Percentiles rank a stretch among this genome's conserved stretches.
Conservation (phyloP, 1,140 invertebrate species). For the Brachionus asplanchnoidis region DNA sequence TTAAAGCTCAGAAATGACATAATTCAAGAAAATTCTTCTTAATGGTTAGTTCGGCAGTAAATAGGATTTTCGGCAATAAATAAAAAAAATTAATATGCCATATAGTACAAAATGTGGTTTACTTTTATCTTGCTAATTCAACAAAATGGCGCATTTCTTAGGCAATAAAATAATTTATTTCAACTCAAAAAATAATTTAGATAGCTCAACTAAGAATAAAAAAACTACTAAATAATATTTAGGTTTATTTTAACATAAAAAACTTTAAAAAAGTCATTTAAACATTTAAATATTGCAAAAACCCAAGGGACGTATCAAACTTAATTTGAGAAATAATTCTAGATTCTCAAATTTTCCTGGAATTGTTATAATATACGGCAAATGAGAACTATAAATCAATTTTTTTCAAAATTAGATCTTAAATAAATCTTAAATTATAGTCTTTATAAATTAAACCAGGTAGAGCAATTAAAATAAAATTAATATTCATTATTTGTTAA, state of each 20-base stretch:
- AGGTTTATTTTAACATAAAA: not conserved
- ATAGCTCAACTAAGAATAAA: no score
- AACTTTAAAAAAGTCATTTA: not conserved
- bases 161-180: no score
- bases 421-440: not conserved
- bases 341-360: not conserved
- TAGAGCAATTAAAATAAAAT: not conserved
- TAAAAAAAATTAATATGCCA: no score
- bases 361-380: not conserved
- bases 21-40: no score
- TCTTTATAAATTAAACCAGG: not conserved
- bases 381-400: not conserved
- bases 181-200: no score
- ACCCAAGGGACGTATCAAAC: not conserved
- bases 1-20: no score
- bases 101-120: no score
- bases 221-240: not conserved
- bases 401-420: not conserved
- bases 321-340: not conserved
- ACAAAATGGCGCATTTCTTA: no score
- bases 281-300: not conserved
- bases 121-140: no score
- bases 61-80: no score
- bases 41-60: no score
- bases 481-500: not conserved